These are phyloP conservation scores for Gallinago solitaria DNA, from an alignment of 2,797 vertebrate species.

Conservation along the genomic window DNA sequence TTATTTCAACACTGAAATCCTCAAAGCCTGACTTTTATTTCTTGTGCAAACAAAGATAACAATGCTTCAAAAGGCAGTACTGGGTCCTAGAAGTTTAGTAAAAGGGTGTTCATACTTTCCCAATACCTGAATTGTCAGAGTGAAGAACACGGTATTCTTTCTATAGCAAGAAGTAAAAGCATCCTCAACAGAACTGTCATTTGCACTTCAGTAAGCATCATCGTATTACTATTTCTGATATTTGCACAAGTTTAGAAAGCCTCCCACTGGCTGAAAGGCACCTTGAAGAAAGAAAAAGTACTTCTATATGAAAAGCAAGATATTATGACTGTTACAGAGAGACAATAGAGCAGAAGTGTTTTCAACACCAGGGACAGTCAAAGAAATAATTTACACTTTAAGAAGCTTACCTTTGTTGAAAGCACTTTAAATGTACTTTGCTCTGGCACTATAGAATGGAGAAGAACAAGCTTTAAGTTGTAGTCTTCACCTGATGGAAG, in stretches of 20 bases:
- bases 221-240: neutral
- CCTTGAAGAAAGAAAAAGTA: neutral
- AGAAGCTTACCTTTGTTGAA: conserved; percentile 88
- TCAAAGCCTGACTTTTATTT: neutral
- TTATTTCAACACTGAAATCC: neutral
- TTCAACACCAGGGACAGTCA: neutral
- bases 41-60: neutral
- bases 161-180: neutral
- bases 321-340: neutral
- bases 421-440: conserved; percentile 93
- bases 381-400: conserved; percentile 10
- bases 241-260: neutral
- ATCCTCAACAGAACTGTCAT: neutral
- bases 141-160: neutral
- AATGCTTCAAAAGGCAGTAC: neutral
- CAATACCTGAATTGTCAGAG: neutral
- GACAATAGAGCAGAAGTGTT: neutral
- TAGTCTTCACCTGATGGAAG: conserved; percentile 87
- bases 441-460: conserved; percentile 87
- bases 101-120: neutral
- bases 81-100: neutral
- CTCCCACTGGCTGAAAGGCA: neutral
- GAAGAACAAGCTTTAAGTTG: conserved; percentile 84
- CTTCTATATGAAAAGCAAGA: neutral
- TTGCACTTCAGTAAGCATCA: neutral